Conservation (phyloP, 2,113 vertebrate species). For the Grammomys dolichurus region DNA sequence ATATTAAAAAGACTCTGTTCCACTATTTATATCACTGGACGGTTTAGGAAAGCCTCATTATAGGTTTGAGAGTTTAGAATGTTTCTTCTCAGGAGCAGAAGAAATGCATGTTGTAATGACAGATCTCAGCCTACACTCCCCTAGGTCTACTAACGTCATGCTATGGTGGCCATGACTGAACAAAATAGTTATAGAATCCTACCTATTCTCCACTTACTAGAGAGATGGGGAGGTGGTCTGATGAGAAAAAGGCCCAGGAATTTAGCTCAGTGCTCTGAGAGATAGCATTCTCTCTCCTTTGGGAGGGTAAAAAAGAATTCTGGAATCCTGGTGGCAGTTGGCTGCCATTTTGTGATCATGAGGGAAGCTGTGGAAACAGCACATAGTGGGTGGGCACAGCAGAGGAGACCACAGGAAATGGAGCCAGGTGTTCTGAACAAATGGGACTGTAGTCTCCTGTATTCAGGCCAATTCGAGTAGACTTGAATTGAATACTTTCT, state of each 20-base stretch:
- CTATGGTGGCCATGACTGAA: neutral
- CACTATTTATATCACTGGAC: too few species aligned
- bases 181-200: neutral
- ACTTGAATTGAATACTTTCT: neutral
- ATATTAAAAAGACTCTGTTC: too few species aligned
- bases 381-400: too few species aligned
- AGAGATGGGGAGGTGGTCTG: neutral
- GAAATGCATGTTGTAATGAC: neutral
- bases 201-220: neutral
- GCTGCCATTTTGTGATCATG: conserved; percentile 3
- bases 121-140: neutral
- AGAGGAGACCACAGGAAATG: neutral
- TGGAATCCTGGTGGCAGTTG: neutral
- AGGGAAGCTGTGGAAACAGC: neutral
- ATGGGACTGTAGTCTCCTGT: neutral
- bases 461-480: neutral
- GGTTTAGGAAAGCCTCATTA: too few species aligned
- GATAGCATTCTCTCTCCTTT: neutral
- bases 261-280: neutral
- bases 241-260: neutral
- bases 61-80: neutral
- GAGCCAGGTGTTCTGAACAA: neutral
- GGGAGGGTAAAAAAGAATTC: neutral
- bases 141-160: neutral
- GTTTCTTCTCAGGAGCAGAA: neutral